Percentiles rank a stretch among this genome's conserved stretches.
These are phyloP conservation scores for Etheostoma cragini DNA, from an alignment of 2,113 vertebrate species.

Conservation along the genomic window DNA sequence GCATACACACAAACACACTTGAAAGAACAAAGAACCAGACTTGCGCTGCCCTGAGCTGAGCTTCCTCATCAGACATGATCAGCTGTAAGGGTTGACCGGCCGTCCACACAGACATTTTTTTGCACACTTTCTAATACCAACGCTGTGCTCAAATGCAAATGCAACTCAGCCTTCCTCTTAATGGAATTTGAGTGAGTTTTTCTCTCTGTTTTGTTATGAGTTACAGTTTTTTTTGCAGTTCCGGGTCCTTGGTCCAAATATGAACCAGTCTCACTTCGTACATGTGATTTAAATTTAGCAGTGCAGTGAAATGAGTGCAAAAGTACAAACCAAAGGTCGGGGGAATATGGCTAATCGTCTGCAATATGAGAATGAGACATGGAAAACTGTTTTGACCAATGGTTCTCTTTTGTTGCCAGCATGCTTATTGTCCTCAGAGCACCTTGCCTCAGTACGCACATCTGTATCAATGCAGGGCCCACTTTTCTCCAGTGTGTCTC, in stretches of 20 bases:
- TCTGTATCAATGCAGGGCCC: slow-evolving; percentile 41
- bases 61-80: slow-evolving; percentile 42
- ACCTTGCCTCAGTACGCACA: slow-evolving; percentile 55
- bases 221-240: slow-evolving; percentile 18
- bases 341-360: slow-evolving; percentile 18
- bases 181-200: slow-evolving; percentile 27
- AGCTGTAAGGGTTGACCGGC: too few species aligned
- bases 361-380: slow-evolving; percentile 22
- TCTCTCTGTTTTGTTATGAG: slow-evolving; percentile 35
- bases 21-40: slow-evolving; percentile 10
- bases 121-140: slow-evolving; percentile 64
- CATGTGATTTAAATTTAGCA: neutral
- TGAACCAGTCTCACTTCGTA: slow-evolving; percentile 9
- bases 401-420: slow-evolving; percentile 30
- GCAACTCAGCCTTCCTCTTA: slow-evolving; percentile 52
- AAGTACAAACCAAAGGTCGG: slow-evolving; percentile 33
- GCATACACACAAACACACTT: slow-evolving; percentile 22
- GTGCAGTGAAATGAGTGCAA: neutral
- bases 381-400: slow-evolving; percentile 7
- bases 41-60: slow-evolving; percentile 32
- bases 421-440: slow-evolving; percentile 46
- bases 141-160: slow-evolving; percentile 43
- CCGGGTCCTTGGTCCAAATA: slow-evolving; percentile 16
- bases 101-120: slow-evolving; percentile 47
- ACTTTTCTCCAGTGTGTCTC: slow-evolving; percentile 25